These are phyloP conservation scores for Aelia acuminata DNA, from an alignment of 2,888 invertebrate species.

Conservation along the genomic window DNA sequence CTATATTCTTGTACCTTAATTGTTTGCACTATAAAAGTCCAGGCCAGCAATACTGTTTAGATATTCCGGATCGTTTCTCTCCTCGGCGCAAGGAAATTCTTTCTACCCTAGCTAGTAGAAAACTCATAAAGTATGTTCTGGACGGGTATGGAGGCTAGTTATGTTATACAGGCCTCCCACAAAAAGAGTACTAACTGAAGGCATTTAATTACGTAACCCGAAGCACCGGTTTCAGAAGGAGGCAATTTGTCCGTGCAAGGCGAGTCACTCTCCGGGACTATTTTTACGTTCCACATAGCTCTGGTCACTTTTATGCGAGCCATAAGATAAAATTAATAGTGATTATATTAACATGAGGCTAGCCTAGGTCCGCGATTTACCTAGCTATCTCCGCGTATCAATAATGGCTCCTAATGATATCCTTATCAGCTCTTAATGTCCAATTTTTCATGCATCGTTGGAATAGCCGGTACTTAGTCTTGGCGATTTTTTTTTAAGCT, in stretches of 20 bases:
- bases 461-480: not conserved
- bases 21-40: not conserved
- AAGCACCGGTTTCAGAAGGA: conserved; percentile 7
- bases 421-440: conserved; percentile 3
- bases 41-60: not conserved
- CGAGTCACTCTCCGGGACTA: conserved; percentile 5
- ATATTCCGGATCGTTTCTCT: conserved; percentile 20
- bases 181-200: conserved; percentile 30
- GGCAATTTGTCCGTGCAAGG: conserved; percentile 46
- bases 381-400: not conserved
- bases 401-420: conserved; percentile 33
- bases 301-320: not conserved
- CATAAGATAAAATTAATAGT: conserved; percentile 33
- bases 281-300: conserved; percentile 35
- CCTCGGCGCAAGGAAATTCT: not conserved
- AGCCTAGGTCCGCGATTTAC: not conserved
- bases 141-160: not conserved
- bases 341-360: not conserved
- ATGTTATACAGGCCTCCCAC: conserved; percentile 20
- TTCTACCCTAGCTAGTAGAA: not conserved
- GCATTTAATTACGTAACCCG: conserved; percentile 46
- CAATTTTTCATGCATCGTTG: conserved; percentile 29
- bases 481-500: not conserved
- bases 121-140: not conserved
- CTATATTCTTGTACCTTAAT: not conserved